These are phyloP conservation scores for Hipparchia semele DNA, from an alignment of 2,888 invertebrate genomes.

Conservation along the genomic window DNA sequence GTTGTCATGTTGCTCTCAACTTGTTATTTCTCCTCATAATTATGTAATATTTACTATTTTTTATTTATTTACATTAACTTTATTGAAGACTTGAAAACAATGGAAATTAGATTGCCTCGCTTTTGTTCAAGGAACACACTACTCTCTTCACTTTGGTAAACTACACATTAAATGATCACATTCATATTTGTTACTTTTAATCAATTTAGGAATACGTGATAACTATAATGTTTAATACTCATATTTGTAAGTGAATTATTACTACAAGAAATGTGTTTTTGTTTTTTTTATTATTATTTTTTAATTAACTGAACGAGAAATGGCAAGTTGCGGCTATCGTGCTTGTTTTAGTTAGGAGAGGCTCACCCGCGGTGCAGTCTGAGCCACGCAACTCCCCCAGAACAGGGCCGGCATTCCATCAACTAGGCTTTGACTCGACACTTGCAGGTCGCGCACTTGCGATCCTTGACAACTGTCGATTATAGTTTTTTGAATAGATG, in stretches of 20 bases:
- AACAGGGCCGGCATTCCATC: conserved; percentile 62
- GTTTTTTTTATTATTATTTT: not conserved
- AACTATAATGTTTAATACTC: too few relatives aligned
- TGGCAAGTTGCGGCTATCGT: conserved; percentile 60
- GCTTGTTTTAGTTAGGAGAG: conserved; percentile 62
- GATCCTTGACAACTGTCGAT: conserved; percentile 29
- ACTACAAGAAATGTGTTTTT: too few relatives aligned
- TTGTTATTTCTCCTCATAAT: conserved; percentile 51
- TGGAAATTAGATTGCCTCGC: too few relatives aligned
- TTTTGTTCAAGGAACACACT: too few relatives aligned
- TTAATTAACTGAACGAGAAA: conserved; percentile 44
- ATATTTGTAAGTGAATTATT: too few relatives aligned
- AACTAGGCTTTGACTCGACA: conserved; percentile 46
- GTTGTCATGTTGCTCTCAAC: conserved; percentile 63
- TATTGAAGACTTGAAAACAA: not conserved
- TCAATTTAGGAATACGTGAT: too few relatives aligned
- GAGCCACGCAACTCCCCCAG: conserved; percentile 60
- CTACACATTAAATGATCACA: too few relatives aligned
- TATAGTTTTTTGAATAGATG: conserved; percentile 19
- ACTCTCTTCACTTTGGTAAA: too few relatives aligned
- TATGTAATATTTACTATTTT: too few relatives aligned
- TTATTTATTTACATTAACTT: not conserved
- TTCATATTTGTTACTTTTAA: too few relatives aligned
- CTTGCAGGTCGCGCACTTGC: conserved; percentile 43
- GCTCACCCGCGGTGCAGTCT: conserved; percentile 71